These are phyloP conservation scores for Trichomalopsis sarcophagae DNA, from an alignment of 1,140 invertebrate species.

Conservation along the genomic window DNA sequence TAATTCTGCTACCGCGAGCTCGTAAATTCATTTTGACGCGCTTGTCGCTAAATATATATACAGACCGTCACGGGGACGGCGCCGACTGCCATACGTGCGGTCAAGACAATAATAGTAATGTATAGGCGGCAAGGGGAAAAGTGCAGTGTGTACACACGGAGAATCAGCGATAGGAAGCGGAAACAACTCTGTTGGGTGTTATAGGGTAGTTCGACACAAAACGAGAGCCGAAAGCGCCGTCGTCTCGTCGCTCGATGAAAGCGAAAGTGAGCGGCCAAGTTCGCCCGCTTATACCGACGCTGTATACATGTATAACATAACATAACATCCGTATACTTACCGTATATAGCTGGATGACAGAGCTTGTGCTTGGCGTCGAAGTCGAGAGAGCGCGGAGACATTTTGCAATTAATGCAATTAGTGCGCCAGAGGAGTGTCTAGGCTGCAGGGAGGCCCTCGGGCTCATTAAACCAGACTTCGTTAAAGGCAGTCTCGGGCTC, in stretches of 20 bases:
- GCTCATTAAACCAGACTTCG: slow-evolving; percentile 59
- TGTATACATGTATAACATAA: neutral
- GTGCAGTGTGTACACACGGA: neutral
- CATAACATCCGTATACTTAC: neutral
- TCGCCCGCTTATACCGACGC: neutral
- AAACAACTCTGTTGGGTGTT: neutral
- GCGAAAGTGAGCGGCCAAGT: neutral
- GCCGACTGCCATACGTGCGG: neutral
- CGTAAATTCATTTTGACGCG: slow-evolving; percentile 33
- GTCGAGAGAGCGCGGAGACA: slow-evolving; percentile 48
- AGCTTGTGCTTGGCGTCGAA: neutral
- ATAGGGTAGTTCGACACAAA: neutral
- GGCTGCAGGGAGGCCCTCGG: slow-evolving; percentile 34
- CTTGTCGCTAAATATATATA: slow-evolving; percentile 3
- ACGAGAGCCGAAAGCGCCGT: neutral
- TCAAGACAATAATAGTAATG: slow-evolving; percentile 6
- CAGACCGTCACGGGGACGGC: neutral
- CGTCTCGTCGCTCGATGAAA: neutral
- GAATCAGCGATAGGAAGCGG: neutral
- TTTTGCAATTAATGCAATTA: slow-evolving; percentile 62
- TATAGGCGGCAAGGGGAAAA: neutral
- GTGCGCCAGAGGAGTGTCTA: neutral
- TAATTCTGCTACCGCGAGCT: slow-evolving; percentile 11
- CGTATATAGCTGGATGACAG: neutral
- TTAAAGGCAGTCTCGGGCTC: slow-evolving; percentile 46